Base-by-base conservation (phyloP, 2,113 vertebrate species). In the Tetrao urogallus region DNA sequence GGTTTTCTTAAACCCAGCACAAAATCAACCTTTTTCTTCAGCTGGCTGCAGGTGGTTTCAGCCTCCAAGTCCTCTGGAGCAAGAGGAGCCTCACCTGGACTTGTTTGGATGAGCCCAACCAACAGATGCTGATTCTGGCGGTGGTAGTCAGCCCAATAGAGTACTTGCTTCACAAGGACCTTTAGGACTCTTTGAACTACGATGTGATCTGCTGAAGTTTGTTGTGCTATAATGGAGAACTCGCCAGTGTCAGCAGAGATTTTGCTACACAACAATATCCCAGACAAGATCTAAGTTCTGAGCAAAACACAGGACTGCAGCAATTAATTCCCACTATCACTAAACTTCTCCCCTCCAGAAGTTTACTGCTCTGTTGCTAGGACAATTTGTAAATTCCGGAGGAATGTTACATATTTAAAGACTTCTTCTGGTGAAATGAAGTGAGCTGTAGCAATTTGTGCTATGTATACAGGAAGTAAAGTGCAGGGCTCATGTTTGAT, bases 371-470 rank as follows among this genome's bases (percentile, higher is more conserved):
- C 5, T 30, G 27, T 28, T 70, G 47, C 36, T 6, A 38, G 64
- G 52, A 10, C 63, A 32, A 74, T 81, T 38, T 80, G 28, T 63
- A 86, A 86, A 67, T 22, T 30, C 1, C 1, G 18, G 25, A 58
- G 28, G 42, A 86, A 36, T 80, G 86, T 88, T 65, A 75, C 11
- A 60, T 52, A 69, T 93, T 66, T 67, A 19, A 73, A 94, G 57
- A 60, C 36, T 42, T 48, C 69, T 40, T 54, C 73, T 40, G 21
- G 52, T 47, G 12, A 71, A 81, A 67, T 3, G 8, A 48, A 84
- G 30, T 24, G 42, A 93, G 27, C 34, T 82, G 43, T 43, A 75
- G 69, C 65, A 76, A 84, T 88, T 52, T n/a, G 32, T 71, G 75
- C 7, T 8, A 61, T 19, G 24, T 43, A 80, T 38, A 61, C 14